Evolutionary conservation across 2,797 vertebrate genomes (phyloP), one percentile per base, ranked within the genome.

Genomic region (Gorsachius magnificus): DNA sequence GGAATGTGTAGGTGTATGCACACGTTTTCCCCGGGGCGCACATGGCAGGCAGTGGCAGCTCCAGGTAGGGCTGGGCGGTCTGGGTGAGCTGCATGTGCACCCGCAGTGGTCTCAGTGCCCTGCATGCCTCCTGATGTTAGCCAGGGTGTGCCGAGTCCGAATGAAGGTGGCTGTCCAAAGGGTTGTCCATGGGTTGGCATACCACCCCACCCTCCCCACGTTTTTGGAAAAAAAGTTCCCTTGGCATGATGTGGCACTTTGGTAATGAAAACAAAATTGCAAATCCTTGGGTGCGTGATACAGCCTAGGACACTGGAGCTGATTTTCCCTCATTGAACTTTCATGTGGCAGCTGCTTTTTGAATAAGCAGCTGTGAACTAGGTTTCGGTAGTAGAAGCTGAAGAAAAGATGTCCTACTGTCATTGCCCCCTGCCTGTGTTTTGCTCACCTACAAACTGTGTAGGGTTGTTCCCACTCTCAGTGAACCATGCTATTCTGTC

Each of bases 1-100:
- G 46, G 90, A 90, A 91, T 83, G 81, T 8, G 31, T 48, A 86
- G 95, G 87, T 81, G 90, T 92, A 81, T 16, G 48, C 77, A 19
- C 53, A 43, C 2, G 5, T 70, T 92, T 87, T 81, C 31, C 95
- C 94, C 26, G 6, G 64, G 71, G 69, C 69, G 36, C 74, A 74
- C 56, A 1, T 24, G 48, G 90, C 95, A 96, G 87, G 92, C 90
- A 83, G 65, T 72, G 90, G 78, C 94, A 94, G 81, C 94, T 93
- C 87, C 19, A 2, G 51, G 56, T 35, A 85, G 87, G 92, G 92
- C 77, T 61, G 71, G 57, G 86, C 51, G 74, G 61, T 82, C 86
- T 24, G 70, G 58, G 35, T 19, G 26, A 76, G 83, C 63, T 70
- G 25, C 20, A 1, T 3, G 5, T 13, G 46, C 36, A 16, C 70